phyloP scores from a whole-genome alignment of 2,113 vertebrate genomes.

The Neoarius graeffei region DNA sequence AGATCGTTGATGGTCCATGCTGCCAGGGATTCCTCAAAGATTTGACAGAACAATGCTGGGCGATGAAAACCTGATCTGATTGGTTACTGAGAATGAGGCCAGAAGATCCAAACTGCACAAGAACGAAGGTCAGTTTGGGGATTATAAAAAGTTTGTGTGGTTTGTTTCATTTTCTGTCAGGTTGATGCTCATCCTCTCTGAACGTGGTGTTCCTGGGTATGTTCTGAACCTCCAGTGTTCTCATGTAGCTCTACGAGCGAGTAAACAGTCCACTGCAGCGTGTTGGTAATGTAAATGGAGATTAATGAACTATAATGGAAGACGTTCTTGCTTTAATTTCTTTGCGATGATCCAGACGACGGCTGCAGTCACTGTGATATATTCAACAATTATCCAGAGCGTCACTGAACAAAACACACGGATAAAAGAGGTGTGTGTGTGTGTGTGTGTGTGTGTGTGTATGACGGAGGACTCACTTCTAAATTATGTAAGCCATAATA shows the following conservation, averaged over 20 bases:
- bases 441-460: background rate
- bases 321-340: constrained; percentile 51
- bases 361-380: constrained; percentile 72
- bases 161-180: background rate
- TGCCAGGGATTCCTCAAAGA: too few species aligned
- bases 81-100: background rate
- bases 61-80: too few species aligned
- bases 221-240: background rate
- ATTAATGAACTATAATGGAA: constrained; percentile 54
- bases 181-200: too few species aligned
- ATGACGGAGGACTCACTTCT: background rate
- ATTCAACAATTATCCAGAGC: constrained; percentile 78
- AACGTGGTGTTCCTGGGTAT: background rate
- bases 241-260: background rate
- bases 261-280: background rate
- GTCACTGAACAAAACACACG: constrained; percentile 73
- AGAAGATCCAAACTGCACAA: background rate
- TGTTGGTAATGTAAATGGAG: constrained; percentile 46
- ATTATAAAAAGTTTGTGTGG: background rate
- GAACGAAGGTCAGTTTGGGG: too few species aligned
- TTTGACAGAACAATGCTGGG: too few species aligned
- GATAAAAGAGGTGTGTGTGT: constrained; percentile 58
- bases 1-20: too few species aligned
- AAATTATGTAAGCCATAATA: background rate
- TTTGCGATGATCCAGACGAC: constrained; percentile 46